Evolutionary conservation across 1,140 invertebrate species (phyloP), one percentile per base, ranked within the genome.

Genomic region (Lithobius niger): DNA sequence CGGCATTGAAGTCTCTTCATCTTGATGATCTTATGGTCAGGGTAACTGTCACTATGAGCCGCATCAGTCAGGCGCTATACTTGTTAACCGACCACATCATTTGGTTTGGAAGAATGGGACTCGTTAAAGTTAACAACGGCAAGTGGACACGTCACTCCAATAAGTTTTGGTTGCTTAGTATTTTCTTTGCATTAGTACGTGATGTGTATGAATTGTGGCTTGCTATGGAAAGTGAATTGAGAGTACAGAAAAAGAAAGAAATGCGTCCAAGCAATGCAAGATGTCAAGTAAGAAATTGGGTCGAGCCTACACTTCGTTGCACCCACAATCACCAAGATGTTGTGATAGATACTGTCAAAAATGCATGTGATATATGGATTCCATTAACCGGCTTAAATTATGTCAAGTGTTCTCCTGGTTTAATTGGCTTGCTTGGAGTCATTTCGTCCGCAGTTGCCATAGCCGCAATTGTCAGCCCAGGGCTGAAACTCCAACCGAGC

Each of bases 321-420:
- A 6, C 40, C 22, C 15, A 61, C 55, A 73, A 75, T 55, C 81
- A 84, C 62, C 79, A 77, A 63, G 77, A 80, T 64, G 69, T 91
- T 2, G 71, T 84, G 56, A 74, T 90, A 47, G 88, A 92, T 69
- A 82, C 83, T 2, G 59, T 87, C 2, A 91, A 88, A 66, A 91
- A 92, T 76, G 67, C 75, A n/a, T 86, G 84, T 73, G 88, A 93
- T 69, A 64, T 91, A 27, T 83, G 88, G 54, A 82, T 93, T 64
- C 88, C 88, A 1, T 69, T 91, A 44, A 82, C 83, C 52, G 79
- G 81, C 45, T 69, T 91, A 55, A 85, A 84, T 0, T 80, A 82
- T 65, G 76, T 82, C 0, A 82, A 82, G 60, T 67, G 88, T 1
- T 84, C 79, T 60, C 82, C 86, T 4, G 80, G 82, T 55, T 76